Conservation (phyloP, 1,140 invertebrate genomes). For the Coboldia fuscipes region DNA sequence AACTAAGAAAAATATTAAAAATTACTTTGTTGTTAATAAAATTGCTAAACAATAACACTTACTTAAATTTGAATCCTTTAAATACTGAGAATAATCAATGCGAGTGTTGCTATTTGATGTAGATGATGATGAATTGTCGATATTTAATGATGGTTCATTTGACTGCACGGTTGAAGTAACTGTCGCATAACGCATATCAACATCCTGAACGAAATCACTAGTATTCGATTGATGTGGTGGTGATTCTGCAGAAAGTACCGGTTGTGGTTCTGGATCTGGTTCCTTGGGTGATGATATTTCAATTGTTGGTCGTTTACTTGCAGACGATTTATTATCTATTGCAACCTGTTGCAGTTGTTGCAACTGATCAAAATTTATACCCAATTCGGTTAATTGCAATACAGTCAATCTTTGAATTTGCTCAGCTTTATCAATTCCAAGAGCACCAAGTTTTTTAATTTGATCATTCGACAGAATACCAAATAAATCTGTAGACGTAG, state of each 20-base stretch:
- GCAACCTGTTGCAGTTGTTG: conserved; percentile 34
- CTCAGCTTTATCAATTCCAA: conserved; percentile 32
- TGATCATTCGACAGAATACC: conserved; percentile 28
- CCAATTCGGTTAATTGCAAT: conserved; percentile 30
- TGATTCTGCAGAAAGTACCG: conserved; percentile 5
- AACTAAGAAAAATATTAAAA: conserved; percentile 2
- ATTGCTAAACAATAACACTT: neutral
- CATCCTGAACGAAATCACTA: conserved; percentile 22
- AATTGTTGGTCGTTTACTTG: neutral
- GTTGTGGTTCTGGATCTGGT: conserved; percentile 12
- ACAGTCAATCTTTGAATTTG: conserved; percentile 31
- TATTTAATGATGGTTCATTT: neutral
- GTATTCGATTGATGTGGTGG: neutral
- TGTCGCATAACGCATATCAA: conserved; percentile 24
- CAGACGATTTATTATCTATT: conserved; percentile 4
- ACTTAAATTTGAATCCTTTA: conserved; percentile 16
- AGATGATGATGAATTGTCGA: too few species aligned
- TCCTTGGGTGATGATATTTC: conserved; percentile 13
- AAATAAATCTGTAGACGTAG: conserved; percentile 20
- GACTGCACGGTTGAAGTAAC: neutral
- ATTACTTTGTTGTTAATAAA: neutral
- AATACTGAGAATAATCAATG: conserved; percentile 20
- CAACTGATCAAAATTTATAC: conserved; percentile 29
- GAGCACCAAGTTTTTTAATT: conserved; percentile 28
- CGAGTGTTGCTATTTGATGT: too few species aligned